Evolutionary conservation across 2,113 vertebrate genomes (phyloP).

Genomic region (Macroglossus sobrinus): DNA sequence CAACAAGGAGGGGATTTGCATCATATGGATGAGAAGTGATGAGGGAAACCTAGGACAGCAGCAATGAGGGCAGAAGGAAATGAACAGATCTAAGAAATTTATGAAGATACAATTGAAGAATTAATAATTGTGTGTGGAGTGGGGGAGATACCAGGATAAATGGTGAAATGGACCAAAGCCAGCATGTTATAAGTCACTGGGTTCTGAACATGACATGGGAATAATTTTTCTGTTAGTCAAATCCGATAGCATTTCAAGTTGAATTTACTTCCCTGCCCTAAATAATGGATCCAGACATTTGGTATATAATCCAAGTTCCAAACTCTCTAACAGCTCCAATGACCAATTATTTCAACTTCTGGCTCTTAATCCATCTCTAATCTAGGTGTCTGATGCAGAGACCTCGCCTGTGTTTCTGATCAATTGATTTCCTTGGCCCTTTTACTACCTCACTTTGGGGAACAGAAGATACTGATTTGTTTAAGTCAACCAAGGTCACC

Average conservation of each 20-base stretch:
- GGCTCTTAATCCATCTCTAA: neutral
- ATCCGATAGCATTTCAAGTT: neutral
- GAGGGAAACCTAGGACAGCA: neutral
- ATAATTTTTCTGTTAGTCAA: constrained; percentile 31
- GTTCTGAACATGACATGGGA: neutral
- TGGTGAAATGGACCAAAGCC: neutral
- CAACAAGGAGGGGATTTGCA: neutral
- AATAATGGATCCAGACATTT: neutral
- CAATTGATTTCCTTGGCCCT: neutral
- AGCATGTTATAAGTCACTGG: neutral
- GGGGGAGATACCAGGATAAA: neutral
- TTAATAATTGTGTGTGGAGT: neutral
- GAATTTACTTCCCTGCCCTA: constrained; percentile 15
- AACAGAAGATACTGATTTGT: neutral
- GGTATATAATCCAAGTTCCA: neutral
- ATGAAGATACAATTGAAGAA: neutral
- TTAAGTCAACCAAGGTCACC: neutral
- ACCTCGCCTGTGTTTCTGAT: neutral
- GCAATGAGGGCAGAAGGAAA: neutral
- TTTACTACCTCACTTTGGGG: neutral
- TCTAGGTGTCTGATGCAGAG: neutral
- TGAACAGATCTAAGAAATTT: neutral
- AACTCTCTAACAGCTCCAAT: neutral
- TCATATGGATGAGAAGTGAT: neutral
- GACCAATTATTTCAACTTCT: neutral